phyloP scores from a whole-genome alignment of 2,113 vertebrate species.

The Mystacornis crossleyi region DNA sequence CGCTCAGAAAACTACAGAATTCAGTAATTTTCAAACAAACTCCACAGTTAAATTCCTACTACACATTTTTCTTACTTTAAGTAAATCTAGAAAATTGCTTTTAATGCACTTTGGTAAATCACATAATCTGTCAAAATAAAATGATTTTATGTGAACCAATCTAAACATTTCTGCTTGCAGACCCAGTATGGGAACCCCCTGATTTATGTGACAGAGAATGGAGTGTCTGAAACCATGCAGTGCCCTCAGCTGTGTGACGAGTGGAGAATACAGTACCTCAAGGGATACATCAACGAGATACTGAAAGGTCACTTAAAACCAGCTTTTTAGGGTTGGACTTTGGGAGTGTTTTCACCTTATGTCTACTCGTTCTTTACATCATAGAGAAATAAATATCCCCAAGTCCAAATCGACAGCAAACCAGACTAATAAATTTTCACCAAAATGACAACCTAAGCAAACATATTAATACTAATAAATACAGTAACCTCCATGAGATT shows the following conservation, averaged over 20 bases:
- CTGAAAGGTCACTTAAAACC: conserved; percentile 84
- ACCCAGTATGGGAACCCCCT: conserved; percentile 89
- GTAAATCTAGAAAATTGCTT: neutral
- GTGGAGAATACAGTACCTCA: conserved; percentile 89
- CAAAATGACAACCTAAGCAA: neutral
- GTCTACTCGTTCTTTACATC: neutral
- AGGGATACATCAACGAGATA: conserved; percentile 92
- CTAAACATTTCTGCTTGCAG: conserved; percentile 66
- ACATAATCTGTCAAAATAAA: neutral
- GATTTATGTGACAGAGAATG: conserved; percentile 92
- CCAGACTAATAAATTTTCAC: neutral
- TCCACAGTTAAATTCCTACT: neutral
- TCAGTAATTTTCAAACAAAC: neutral
- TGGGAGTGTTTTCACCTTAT: neutral
- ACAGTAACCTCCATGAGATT: neutral
- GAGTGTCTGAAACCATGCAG: conserved; percentile 83
- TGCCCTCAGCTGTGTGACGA: conserved; percentile 89
- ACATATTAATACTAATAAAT: neutral
- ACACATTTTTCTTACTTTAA: neutral
- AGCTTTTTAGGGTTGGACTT: neutral
- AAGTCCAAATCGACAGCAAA: neutral
- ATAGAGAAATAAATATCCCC: neutral
- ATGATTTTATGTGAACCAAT: neutral
- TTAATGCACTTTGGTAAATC: neutral
- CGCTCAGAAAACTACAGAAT: neutral